A percentile compares a stretch with the other conserved stretches of the same genome.
These are phyloP conservation scores for Siniperca knerii DNA, from an alignment of 2,113 vertebrate genomes.

Conservation along the genomic window DNA sequence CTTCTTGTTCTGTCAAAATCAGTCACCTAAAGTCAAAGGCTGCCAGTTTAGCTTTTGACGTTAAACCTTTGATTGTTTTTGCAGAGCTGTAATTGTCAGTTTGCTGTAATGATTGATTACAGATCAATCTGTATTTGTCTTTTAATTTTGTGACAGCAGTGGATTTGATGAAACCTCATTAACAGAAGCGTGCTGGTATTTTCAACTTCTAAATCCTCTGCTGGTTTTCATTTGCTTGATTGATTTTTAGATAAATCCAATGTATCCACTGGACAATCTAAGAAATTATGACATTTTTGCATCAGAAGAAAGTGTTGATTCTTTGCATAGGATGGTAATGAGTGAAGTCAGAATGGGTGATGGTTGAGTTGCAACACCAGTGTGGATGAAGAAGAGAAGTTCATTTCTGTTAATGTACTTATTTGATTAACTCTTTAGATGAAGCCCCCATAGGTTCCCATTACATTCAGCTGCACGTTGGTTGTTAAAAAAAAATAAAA, in stretches of 20 bases:
- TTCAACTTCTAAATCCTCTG: not conserved
- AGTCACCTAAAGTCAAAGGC: not conserved
- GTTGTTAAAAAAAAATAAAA: not conserved
- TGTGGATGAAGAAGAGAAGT: not conserved
- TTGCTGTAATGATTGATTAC: not conserved
- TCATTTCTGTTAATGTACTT: not conserved
- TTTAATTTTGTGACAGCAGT: not conserved
- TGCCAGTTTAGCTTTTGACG: not conserved
- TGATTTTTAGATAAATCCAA: not conserved
- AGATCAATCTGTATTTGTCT: not conserved
- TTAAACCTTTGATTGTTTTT: not conserved
- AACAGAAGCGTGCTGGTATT: not conserved
- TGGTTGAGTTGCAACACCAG: not conserved
- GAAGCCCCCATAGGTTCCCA: not conserved
- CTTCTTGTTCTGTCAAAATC: not conserved
- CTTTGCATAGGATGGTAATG: not conserved
- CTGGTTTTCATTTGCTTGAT: conserved; percentile 9
- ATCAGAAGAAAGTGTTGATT: not conserved
- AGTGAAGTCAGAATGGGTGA: not conserved
- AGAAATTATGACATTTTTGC: not conserved
- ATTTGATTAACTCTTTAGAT: not conserved
- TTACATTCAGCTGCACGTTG: conserved; percentile 26
- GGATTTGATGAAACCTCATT: not conserved
- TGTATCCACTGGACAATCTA: conserved; percentile 17
- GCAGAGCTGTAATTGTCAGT: not conserved